Conservation (phyloP, 1,140 invertebrate genomes). For the Bombus soroeensis region DNA sequence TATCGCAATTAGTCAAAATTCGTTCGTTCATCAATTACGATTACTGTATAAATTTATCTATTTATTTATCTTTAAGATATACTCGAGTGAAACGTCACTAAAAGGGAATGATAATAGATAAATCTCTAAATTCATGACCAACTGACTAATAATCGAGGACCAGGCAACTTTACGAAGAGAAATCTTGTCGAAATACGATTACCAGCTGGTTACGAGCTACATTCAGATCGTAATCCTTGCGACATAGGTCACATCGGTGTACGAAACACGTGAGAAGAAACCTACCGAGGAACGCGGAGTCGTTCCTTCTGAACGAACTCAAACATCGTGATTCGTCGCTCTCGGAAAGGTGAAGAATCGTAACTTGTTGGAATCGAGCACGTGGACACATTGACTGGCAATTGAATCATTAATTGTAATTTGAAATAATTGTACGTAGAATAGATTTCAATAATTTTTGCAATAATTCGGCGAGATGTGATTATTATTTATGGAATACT, state of each 20-base stretch:
- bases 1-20: too few relatives aligned
- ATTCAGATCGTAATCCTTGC: slow-evolving; percentile 52
- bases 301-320: slow-evolving; percentile 58
- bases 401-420: too few relatives aligned
- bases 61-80: too few relatives aligned
- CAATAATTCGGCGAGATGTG: not conserved
- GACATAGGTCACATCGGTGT: slow-evolving; percentile 70
- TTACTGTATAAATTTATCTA: too few relatives aligned
- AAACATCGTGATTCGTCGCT: slow-evolving; percentile 66
- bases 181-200: slow-evolving; percentile 38
- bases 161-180: not conserved
- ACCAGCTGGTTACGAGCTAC: slow-evolving; percentile 28
- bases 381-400: too few relatives aligned
- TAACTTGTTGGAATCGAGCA: slow-evolving; percentile 27
- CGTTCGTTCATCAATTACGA: too few relatives aligned
- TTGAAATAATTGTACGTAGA: not conserved
- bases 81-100: too few relatives aligned
- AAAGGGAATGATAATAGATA: too few relatives aligned
- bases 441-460: not conserved
- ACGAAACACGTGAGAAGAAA: slow-evolving; percentile 70
- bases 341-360: slow-evolving; percentile 67
- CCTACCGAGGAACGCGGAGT: slow-evolving; percentile 57
- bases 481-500: too few relatives aligned
- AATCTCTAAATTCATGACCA: too few relatives aligned
- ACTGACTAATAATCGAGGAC: too few relatives aligned